Evolutionary conservation across 2,888 invertebrate genomes (phyloP), one percentile per base, ranked within the genome.

Genomic region (Lithophane semibrunnea): DNA sequence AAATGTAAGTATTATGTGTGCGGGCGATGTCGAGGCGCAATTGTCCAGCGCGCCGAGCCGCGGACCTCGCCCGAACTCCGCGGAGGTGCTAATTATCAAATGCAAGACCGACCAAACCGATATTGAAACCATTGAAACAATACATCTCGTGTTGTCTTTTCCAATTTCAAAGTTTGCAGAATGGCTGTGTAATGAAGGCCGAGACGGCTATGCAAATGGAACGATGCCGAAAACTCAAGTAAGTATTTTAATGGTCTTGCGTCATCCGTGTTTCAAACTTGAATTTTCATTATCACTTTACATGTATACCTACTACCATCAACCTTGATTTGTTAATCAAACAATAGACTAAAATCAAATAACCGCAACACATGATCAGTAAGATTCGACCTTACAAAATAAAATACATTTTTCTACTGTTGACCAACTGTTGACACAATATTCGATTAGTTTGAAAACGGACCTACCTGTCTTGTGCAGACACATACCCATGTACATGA

Each of bases 211-310:
- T 94, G 95, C 96, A 96, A 96, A 96, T 94, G 95, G 93, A 95
- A 94, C 92, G 94, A 93, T 94, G 96, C 96, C 96, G 95, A 96
- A 96, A 96, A 96, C 92, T 94, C 94, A 93, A 93, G 93, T 92
- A 92, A 92, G 94, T 94, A 95, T 94, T 95, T 96, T 96, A 96
- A 96, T 96, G 95, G 96, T 94, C 94, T 96, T 96, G 95, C 96
- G 96, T 96, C 96, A 96, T 96, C 94, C 93, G 89, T 91, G 93
- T 93, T 96, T 95, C 94, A 96, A 96, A 96, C 96, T 96, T 96
- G 96, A 96, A 96, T 95, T 96, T 96, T 96, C 96, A 96, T 96
- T 96, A 96, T 96, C 96, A 96, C 96, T 94, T 96, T 93, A 93
- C 93, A 92, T 94, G 94, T 96, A 95, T 96, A 94, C 87, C 87